phyloP scores from a whole-genome alignment of 2,113 vertebrate species.

The Orthonyx spaldingii region DNA sequence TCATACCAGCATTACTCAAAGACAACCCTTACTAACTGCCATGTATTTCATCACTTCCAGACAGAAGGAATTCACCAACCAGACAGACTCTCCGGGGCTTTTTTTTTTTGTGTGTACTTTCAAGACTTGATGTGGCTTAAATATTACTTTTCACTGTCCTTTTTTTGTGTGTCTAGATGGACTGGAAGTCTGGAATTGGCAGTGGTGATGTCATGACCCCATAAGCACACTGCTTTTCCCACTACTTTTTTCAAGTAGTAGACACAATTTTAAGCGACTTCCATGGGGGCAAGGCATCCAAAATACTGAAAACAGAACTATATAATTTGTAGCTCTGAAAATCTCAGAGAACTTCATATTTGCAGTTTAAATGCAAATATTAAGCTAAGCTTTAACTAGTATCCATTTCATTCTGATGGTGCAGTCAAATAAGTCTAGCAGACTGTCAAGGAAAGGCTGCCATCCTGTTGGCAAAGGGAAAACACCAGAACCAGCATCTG shows the following conservation, averaged over 20 bases:
- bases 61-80: conserved; percentile 31
- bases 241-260: not conserved
- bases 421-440: not conserved
- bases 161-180: not conserved
- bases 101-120: not conserved
- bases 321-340: not conserved
- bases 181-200: not conserved
- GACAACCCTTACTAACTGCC: not conserved
- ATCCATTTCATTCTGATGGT: not conserved
- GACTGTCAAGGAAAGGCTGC: not conserved
- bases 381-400: not conserved
- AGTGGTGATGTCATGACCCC: not conserved
- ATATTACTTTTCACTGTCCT: not conserved
- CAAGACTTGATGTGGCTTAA: not conserved
- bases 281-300: not conserved
- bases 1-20: not conserved
- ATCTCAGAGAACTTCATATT: not conserved
- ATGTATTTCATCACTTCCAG: conserved; percentile 4
- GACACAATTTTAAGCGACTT: not conserved
- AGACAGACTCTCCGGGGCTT: not conserved
- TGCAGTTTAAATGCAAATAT: not conserved
- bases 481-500: not conserved
- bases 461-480: not conserved
- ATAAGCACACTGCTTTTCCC: not conserved
- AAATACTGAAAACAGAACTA: not conserved